phyloP scores from a whole-genome alignment of 2,888 invertebrate genomes.

The Abscondita cerata region DNA sequence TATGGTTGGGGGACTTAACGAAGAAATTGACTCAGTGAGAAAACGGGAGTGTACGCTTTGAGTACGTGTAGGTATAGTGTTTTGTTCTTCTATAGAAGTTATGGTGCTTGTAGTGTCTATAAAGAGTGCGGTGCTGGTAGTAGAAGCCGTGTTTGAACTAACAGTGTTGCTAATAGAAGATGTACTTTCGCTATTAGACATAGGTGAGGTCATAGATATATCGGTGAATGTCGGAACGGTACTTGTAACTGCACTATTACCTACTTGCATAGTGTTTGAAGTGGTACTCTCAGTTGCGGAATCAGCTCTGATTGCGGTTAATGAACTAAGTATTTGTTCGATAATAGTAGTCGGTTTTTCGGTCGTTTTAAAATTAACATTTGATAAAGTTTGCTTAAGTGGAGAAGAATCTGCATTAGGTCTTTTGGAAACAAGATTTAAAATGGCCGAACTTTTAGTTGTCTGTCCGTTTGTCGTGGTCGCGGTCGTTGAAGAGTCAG shows the following conservation, averaged over 20 bases:
- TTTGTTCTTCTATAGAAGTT: slow-evolving; percentile 17
- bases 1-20: slow-evolving; percentile 44
- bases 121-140: slow-evolving; percentile 17
- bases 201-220: slow-evolving; percentile 45
- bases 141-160: slow-evolving; percentile 46
- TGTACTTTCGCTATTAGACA: slow-evolving; percentile 8
- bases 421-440: slow-evolving; percentile 55
- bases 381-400: slow-evolving; percentile 36
- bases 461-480: slow-evolving; percentile 40
- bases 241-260: slow-evolving; percentile 50
- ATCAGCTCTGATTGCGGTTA: slow-evolving; percentile 56
- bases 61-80: slow-evolving; percentile 25
- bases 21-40: slow-evolving; percentile 27
- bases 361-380: slow-evolving; percentile 46
- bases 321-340: slow-evolving; percentile 56
- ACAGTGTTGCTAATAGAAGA: slow-evolving; percentile 14
- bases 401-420: slow-evolving; percentile 32
- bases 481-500: slow-evolving; percentile 31
- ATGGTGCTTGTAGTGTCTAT: slow-evolving; percentile 18
- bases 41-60: slow-evolving; percentile 9
- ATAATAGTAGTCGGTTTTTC: slow-evolving; percentile 58
- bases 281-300: slow-evolving; percentile 44
- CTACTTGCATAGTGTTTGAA: slow-evolving; percentile 49
- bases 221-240: slow-evolving; percentile 37
- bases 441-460: slow-evolving; percentile 53